Base-by-base conservation (phyloP, 2,113 vertebrate genomes). In the Rhizomys pruinosus region DNA sequence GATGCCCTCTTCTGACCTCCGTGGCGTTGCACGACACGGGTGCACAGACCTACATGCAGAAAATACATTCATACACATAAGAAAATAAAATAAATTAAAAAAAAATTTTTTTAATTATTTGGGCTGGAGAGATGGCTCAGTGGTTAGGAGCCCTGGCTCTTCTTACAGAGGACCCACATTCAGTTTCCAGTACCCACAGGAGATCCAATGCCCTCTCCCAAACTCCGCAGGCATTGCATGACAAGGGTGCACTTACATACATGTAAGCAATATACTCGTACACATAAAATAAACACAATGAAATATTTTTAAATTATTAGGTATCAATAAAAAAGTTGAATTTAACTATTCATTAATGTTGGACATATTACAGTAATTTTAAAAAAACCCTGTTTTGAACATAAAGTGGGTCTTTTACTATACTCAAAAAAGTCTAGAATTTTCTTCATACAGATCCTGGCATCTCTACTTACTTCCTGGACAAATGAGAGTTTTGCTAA, bases 301-400 rank as follows among this genome's bases (percentile, higher is more conserved):
- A n/a, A n/a, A n/a, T n/a, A n/a, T n/a, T n/a, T n/a, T n/a, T n/a
- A n/a, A n/a, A 73, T 81, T 66, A 92, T 63, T 68, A 73, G 39
- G 1, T 52, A 29, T 52, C 12, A 84, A 84, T n/a, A 63, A 94
- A 44, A 20, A 59, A n/a, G 52, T 57, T 32, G 8, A 20, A 34
- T 29, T 32, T 73, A 94, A 90, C 22, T 69, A 93, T 11, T 87
- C 44, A 80, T 47, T 90, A 85, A 52, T 68, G 23, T 57, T 82
- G 17, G 25, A 16, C 64, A 94, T 87, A 93, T 86, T 64, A 89
- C 78, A 86, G 85, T 95, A 94, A 95, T 74, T 55, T 3, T 82
- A 87, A 29, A 39, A 90, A 88, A 89, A 63, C 7, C 37, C 25
- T 9, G 13, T 34, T 68, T 76, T 47, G 15, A 27, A 59, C 47